Conservation (phyloP, 2,797 vertebrate genomes). For the Syndactyla subalaris region DNA sequence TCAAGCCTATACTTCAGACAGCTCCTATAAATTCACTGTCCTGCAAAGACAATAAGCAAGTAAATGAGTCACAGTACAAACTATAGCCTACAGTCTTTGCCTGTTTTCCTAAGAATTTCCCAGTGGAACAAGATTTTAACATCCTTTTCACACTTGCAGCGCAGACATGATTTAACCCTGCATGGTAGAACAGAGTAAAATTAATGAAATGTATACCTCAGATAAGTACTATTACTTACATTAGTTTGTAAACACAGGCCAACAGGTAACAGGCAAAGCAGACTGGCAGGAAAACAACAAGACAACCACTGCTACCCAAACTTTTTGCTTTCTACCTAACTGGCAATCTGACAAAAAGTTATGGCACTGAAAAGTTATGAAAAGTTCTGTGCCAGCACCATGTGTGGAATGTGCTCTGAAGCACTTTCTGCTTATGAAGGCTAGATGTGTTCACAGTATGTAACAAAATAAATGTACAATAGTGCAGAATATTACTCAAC, state of each 20-base stretch:
- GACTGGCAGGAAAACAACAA: neutral
- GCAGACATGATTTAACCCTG: neutral
- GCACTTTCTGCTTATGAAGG: conserved; percentile 44
- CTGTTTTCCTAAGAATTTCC: neutral
- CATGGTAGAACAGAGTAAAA: neutral
- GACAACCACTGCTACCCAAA: neutral
- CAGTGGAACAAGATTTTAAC: neutral
- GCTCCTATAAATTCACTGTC: neutral
- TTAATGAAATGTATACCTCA: neutral
- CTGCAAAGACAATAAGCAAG: neutral
- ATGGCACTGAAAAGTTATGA: conserved; percentile 21
- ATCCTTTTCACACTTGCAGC: neutral
- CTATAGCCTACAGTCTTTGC: neutral
- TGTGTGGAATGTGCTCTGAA: conserved; percentile 43
- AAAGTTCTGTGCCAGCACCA: conserved; percentile 16
- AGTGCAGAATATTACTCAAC: conserved; percentile 26
- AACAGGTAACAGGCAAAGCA: neutral
- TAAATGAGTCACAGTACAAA: neutral
- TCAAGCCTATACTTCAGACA: neutral
- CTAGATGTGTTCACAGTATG: conserved; percentile 17
- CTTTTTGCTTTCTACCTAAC: neutral
- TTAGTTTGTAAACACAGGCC: conserved; percentile 2
- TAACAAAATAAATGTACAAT: conserved; percentile 37
- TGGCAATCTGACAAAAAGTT: conserved; percentile 45
- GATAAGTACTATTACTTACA: neutral